Evolutionary conservation across 2,113 vertebrate species (phyloP), one percentile per base, ranked within the genome.

Genomic region (Gopherus evgoodei): DNA sequence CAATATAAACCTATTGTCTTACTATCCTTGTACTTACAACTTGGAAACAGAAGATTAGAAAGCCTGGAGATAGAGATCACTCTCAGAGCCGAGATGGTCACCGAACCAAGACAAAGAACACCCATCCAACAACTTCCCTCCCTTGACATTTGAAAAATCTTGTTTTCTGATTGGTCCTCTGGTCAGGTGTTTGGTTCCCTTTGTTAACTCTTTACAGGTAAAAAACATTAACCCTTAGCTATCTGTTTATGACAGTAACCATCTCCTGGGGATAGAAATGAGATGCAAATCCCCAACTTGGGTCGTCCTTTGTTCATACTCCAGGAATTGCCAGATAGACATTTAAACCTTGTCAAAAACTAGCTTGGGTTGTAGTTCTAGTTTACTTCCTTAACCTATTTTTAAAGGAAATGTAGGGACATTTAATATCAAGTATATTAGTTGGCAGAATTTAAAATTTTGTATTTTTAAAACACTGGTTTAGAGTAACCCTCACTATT

Each of bases 401-500:
- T 69, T 5, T 47, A 83, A 83, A 87, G 53, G 3, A 91, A 75
- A 21, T 38, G 1, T 21, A 19, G 82, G 29, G 22, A 19, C 1
- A n/a, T 25, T 84, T 87, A 49, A 38, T 5, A 16, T 54, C 6
- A 54, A 49, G 16, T 78, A 0, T 88, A 27, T 65, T 52, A 78
- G 1, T 24, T 94, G 75, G 50, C n/a, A 29, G 42, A 35, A 83
- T 52, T 84, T 49, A 89, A 13, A 8, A 6, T 93, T 84, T 47
- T 47, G 24, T 78, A 16, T 44, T 78, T 78, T 0, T 69, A 69
- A 24, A 25, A 2, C 2, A 29, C 12, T 6, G 10, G 2, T 84
- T 3, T 69, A 49, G 14, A 72, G n/a, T 65, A 44, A 69, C 44
- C 21, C 9, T 84, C 31, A 22, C 62, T n/a, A 49, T 21, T 84